phyloP scores from a whole-genome alignment of 2,797 vertebrate genomes.

The Gallinago stenura region DNA sequence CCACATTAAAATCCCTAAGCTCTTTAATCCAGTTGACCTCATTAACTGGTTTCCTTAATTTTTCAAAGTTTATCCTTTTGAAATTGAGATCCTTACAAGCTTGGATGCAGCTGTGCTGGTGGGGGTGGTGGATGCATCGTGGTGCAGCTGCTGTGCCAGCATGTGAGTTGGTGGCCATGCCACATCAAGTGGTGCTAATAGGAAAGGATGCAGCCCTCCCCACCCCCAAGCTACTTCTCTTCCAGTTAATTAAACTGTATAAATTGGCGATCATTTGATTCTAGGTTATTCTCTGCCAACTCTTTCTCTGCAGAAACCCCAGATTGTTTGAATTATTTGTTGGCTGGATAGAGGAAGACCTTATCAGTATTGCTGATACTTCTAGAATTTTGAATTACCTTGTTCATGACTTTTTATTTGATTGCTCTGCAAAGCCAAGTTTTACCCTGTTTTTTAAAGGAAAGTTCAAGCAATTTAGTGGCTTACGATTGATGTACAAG shows the following conservation, averaged over 20 bases:
- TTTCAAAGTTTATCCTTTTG: conserved; percentile 60
- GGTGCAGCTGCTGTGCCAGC: neutral
- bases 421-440: neutral
- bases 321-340: neutral
- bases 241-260: conserved; percentile 15
- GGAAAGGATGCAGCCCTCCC: neutral
- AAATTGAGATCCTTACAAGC: conserved; percentile 47
- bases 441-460: neutral
- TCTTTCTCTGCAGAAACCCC: neutral
- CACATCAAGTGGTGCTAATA: neutral
- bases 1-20: conserved; percentile 68
- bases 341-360: neutral
- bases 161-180: fast-evolving
- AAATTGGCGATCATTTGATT: neutral
- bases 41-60: conserved; percentile 72
- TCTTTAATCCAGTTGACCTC: conserved; percentile 73
- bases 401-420: neutral
- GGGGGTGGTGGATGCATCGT: neutral
- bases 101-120: conserved; percentile 27
- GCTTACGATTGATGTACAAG: neutral
- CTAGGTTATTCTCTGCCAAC: neutral
- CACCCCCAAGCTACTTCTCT: neutral
- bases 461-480: neutral
- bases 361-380: neutral
- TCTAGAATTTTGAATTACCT: neutral